phyloP scores from a whole-genome alignment of 2,888 invertebrate species.

The Sialis lutaria region DNA sequence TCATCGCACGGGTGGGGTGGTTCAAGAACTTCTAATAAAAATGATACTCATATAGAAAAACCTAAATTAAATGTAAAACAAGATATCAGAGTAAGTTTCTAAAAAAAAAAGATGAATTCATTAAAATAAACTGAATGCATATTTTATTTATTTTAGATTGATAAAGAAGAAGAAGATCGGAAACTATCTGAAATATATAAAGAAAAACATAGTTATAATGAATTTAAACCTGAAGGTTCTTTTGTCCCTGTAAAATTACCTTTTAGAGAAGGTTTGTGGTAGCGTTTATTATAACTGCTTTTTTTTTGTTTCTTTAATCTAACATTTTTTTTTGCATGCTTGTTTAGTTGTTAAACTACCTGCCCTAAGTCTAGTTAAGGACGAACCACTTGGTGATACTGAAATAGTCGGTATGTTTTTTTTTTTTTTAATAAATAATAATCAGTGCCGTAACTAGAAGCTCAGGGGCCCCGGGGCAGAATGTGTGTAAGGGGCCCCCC shows the following conservation, averaged over 20 bases:
- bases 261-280: not conserved
- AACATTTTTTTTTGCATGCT: no score
- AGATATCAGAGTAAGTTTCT: not conserved
- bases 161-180: constrained; percentile 2
- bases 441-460: no score
- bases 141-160: not conserved
- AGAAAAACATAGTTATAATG: not conserved
- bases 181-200: constrained; percentile 1
- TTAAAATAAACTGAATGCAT: not conserved
- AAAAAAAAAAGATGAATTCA: not conserved
- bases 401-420: no score
- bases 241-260: constrained; percentile 2
- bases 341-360: no score
- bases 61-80: constrained; percentile 3
- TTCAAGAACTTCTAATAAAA: not conserved
- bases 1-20: not conserved
- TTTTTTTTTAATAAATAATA: no score
- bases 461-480: no score
- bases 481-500: no score
- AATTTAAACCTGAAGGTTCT: constrained; percentile 3
- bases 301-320: no score
- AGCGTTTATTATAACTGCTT: no score
- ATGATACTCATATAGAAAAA: not conserved
- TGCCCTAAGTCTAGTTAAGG: no score
- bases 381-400: no score